These are phyloP conservation scores for Leucophenga varia DNA, from an alignment of 1,140 invertebrate species.

Conservation along the genomic window DNA sequence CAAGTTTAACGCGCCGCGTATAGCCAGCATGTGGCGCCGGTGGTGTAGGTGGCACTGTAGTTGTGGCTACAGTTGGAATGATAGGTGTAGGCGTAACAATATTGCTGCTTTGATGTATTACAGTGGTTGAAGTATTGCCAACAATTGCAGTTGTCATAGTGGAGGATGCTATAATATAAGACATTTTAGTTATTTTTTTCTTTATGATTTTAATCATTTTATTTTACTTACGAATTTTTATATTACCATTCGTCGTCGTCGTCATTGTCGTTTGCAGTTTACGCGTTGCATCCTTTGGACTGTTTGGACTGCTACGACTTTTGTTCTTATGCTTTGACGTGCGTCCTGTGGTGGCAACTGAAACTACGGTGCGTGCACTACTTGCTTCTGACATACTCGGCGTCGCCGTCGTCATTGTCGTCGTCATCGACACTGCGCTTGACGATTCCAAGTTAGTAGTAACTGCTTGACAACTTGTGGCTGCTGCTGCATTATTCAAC, in stretches of 20 bases:
- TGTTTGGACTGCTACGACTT: constrained; percentile 22
- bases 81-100: constrained; percentile 7
- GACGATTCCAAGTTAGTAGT: background rate
- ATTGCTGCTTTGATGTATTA: constrained; percentile 6
- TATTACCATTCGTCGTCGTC: constrained; percentile 24
- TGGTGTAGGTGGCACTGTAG: constrained; percentile 31
- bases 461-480: constrained; percentile 3
- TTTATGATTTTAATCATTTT: background rate
- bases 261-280: no score
- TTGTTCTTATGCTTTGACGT: constrained; percentile 14
- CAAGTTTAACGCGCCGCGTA: constrained; percentile 64
- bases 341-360: constrained; percentile 10
- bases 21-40: constrained; percentile 59
- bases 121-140: constrained; percentile 4
- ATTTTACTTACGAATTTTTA: constrained; percentile 18
- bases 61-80: background rate
- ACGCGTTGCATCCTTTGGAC: constrained; percentile 15
- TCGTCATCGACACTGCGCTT: constrained; percentile 9
- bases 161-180: no score
- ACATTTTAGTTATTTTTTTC: no score
- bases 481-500: constrained; percentile 10
- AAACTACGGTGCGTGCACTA: no score
- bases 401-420: constrained; percentile 12
- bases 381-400: no score
- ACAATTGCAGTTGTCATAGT: background rate